Evolutionary conservation across 2,888 invertebrate genomes (phyloP).

Genomic region (Parnassius mnemosyne): DNA sequence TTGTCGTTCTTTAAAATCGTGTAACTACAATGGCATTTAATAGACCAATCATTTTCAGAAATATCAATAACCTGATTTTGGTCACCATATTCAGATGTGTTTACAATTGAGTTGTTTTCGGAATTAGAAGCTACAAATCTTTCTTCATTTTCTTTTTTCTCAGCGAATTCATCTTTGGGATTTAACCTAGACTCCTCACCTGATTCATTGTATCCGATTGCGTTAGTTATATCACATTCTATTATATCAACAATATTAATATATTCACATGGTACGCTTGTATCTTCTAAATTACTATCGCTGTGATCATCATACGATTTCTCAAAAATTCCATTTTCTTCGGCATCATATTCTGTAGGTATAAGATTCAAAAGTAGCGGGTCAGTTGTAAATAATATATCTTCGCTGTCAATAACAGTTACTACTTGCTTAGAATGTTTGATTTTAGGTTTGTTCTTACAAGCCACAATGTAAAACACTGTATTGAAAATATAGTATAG

Average conservation of each 20-base stretch:
- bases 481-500: conserved; percentile 60
- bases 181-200: background rate
- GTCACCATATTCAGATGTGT: background rate
- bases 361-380: conserved; percentile 40
- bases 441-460: conserved; percentile 40
- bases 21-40: background rate
- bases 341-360: background rate
- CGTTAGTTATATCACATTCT: background rate
- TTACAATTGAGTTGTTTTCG: background rate
- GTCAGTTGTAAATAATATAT: conserved; percentile 60
- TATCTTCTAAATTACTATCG: background rate
- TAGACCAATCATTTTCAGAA: conserved; percentile 4
- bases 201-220: background rate
- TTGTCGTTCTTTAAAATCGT: background rate
- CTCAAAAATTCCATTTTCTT: background rate
- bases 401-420: conserved; percentile 65
- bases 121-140: background rate
- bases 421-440: conserved; percentile 48
- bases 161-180: background rate
- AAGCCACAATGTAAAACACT: conserved; percentile 45
- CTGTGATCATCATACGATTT: background rate
- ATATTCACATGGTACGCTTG: background rate
- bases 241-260: background rate
- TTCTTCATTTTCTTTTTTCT: too few relatives aligned
- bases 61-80: too few relatives aligned